Percentiles rank a stretch among this genome's conserved stretches.
Evolutionary conservation across 2,113 vertebrate genomes (phyloP).

Genomic region (Leptosomus discolor): DNA sequence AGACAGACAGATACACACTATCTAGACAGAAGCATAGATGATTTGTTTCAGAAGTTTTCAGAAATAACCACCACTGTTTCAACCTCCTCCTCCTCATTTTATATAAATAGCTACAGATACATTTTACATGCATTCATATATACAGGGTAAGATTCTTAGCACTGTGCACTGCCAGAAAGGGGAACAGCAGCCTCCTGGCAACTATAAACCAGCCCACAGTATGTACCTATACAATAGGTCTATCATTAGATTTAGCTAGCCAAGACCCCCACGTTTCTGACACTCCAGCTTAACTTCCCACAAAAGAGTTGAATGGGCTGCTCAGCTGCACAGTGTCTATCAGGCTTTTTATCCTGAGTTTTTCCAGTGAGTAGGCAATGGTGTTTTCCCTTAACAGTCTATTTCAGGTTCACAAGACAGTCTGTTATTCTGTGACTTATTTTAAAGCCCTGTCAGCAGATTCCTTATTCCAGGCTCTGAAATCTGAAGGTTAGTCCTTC

Average conservation of each 20-base stretch:
- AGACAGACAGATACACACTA: not conserved
- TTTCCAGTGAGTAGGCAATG: not conserved
- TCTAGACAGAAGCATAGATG: not conserved
- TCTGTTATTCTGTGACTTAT: not conserved
- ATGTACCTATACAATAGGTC: not conserved
- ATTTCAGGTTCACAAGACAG: not conserved
- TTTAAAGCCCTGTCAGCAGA: not conserved
- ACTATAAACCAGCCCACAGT: not conserved
- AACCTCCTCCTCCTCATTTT: constrained; percentile 25
- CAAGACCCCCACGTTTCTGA: not conserved
- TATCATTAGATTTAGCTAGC: not conserved
- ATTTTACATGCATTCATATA: not conserved
- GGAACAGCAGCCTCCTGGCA: not conserved
- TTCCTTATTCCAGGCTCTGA: not conserved
- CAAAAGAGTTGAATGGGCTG: not conserved
- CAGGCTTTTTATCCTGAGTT: not conserved
- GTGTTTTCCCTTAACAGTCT: not conserved
- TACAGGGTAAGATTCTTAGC: not conserved
- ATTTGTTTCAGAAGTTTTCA: constrained; percentile 2
- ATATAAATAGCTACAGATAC: not conserved
- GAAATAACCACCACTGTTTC: not conserved
- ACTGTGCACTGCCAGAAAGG: not conserved
- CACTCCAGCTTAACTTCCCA: not conserved
- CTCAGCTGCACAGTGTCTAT: not conserved
- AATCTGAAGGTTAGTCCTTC: not conserved